Evolutionary conservation across 2,888 invertebrate genomes (phyloP), one percentile per base, ranked within the genome.

Genomic region (Blomia tropicalis): DNA sequence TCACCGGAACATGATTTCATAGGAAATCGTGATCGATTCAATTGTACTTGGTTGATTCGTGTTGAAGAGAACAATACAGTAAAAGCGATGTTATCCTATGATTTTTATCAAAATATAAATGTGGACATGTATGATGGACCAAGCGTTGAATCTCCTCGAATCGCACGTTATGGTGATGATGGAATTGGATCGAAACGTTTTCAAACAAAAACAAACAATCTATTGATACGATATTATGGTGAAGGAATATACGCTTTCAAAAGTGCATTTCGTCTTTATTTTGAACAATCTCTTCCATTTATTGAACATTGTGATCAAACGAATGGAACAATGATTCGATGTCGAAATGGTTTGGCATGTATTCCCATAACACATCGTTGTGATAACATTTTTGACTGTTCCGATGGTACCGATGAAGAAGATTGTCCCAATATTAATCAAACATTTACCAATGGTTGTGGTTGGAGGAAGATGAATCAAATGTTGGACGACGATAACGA

Each of bases 391-490:
- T 63, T 66, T 63, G 62, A 68, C 22, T 68, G 67, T 53, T 60
- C 58, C 27, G 67, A 68, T 60, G 67, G 67, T 2, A 65, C 67
- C 23, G 67, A 68, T 62, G 67, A 68, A 63, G 64, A 67, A 44
- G 51, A 47, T 27, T 68, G 67, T 61, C 60, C 64, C 56, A 53
- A 30, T 53, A 14, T 25, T 7, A 25, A 22, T 22, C 11, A 11
- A 7, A 22, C 22, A 11, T 47, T 47, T 19, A 47, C 51, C 51
- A 47, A 27, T 11, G 23, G 14, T 7, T 68, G 68, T 27, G 68
- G 68, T 2, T n/a, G n/a, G n/a, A n/a, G n/a, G n/a, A n/a, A n/a
- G n/a, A n/a, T n/a, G n/a, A 7, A 17, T 14, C 22, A 58, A 5
- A 66, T 66, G 1, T 30, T 25, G 14, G 58, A 64, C 7, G 43